Base-by-base conservation (phyloP, 2,797 vertebrate species). In the Phalloptychus januarius region DNA sequence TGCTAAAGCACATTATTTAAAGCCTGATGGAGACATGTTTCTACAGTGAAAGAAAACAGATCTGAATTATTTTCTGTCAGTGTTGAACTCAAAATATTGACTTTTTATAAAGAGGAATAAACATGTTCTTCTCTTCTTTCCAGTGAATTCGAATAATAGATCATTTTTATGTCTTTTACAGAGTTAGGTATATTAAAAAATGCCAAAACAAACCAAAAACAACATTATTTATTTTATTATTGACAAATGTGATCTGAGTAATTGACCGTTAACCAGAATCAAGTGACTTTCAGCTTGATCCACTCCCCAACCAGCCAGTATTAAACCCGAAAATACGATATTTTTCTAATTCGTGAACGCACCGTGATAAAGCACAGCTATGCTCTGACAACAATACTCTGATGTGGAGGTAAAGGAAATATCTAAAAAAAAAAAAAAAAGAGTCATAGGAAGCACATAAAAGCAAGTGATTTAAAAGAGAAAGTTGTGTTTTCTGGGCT, bases 61-160 rank as follows among this genome's bases (percentile, higher is more conserved):
- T 61, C 31, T 33, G 11, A 33, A 61, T 33, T 61, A 61, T 33
- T 61, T 61, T 33, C 28, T 33, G 16, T 31, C n/a, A 42, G 38
- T 69, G 23, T 42, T 4, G 0, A 86, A 75, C 36, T 71, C 6
- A 8, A 33, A 76, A 56, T 77, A 72, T 74, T 6, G 74, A 44
- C 2, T 7, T 50, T 18, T 48, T 48, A 23, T 23, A 13, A 76
- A 58, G 50, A 81, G 61, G 73, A 71, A 38, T 48, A 84, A 78
- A 79, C 31, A 83, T 78, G 73, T 80, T 76, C 44, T 79, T 85
- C 76, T 83, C 31, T 20, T 67, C n/a, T 82, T 81, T 78, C 73
- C 75, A 85, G 23, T 1, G 0, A 38, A 38, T 56, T 28, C 77
- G 58, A 73, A 40, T 4, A 58, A 1, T n/a, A 44, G 16, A 15